phyloP scores from a whole-genome alignment of 1,140 invertebrate species.

The Trichonephila clavata region DNA sequence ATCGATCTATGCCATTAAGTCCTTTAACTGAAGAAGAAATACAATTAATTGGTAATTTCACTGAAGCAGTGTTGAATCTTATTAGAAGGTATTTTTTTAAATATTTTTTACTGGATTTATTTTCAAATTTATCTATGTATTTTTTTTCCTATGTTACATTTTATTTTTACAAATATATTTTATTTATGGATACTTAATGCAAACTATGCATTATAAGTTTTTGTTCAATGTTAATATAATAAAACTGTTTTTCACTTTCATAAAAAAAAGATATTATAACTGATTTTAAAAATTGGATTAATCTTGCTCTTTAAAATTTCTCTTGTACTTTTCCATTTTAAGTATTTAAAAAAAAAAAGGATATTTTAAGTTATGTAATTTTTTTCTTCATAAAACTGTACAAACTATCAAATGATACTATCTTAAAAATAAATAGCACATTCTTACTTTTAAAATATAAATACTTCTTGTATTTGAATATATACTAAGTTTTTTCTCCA shows the following conservation, averaged over 20 bases:
- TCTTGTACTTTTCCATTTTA: too few species aligned
- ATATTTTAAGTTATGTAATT: too few species aligned
- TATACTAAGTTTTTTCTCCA: too few species aligned
- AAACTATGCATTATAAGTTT: not conserved
- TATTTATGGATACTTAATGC: not conserved
- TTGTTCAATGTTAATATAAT: not conserved
- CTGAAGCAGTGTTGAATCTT: slow-evolving; percentile 89
- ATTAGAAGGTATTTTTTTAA: slow-evolving; percentile 83
- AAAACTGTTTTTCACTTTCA: not conserved
- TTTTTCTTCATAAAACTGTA: too few species aligned
- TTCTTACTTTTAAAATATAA: too few species aligned
- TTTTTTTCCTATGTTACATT: not conserved
- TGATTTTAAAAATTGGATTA: too few species aligned
- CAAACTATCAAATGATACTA: too few species aligned
- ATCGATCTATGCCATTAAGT: slow-evolving; percentile 79
- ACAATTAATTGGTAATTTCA: slow-evolving; percentile 88
- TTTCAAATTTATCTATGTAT: not conserved
- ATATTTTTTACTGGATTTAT: not conserved
- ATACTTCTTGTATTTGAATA: too few species aligned
- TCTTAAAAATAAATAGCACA: too few species aligned
- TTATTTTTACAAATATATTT: not conserved
- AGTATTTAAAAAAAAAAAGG: too few species aligned
- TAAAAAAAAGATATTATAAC: too few species aligned
- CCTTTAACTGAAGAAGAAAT: slow-evolving; percentile 88
- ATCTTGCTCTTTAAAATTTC: too few species aligned